A percentile compares a stretch with the other conserved stretches of the same genome.
These are phyloP conservation scores for Megalurothrips usitatus DNA, from an alignment of 2,888 invertebrate genomes.

Conservation along the genomic window DNA sequence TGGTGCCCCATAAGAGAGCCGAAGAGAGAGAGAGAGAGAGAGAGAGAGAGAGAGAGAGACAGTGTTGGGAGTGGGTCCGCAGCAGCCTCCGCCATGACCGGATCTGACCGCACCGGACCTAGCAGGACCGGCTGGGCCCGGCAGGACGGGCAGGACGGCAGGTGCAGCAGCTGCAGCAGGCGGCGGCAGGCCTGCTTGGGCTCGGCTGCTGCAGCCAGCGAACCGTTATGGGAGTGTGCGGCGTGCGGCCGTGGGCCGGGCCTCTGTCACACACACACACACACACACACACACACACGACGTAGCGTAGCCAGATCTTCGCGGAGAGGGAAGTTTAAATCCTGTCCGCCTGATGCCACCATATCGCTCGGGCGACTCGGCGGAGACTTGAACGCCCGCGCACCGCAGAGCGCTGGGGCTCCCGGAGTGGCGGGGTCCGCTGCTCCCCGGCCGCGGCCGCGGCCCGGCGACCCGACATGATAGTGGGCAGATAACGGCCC, in stretches of 20 bases:
- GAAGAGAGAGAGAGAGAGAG: too few species aligned
- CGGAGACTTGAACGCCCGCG: not conserved
- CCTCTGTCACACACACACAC: not conserved
- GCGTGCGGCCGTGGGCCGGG: too few species aligned
- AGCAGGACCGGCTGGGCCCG: not conserved
- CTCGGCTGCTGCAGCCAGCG: not conserved
- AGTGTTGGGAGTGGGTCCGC: too few species aligned
- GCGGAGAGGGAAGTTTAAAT: too few species aligned
- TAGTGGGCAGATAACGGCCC: not conserved
- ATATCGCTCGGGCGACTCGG: too few species aligned
- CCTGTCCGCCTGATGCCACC: too few species aligned
- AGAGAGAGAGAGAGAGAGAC: too few species aligned
- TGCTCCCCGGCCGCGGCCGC: not conserved
- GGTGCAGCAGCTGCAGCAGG: too few species aligned
- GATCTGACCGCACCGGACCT: constrained; percentile 13
- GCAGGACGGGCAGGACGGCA: not conserved
- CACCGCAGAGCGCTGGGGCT: not conserved
- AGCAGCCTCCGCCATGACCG: not conserved
- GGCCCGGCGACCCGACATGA: not conserved
- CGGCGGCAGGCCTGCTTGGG: too few species aligned
- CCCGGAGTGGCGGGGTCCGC: too few species aligned
- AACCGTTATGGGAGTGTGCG: not conserved
- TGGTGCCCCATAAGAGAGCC: too few species aligned
- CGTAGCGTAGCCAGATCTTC: too few species aligned
- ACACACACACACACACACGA: not conserved